Base-by-base conservation (phyloP, 2,797 vertebrate genomes). In the Sphenopsis melanotis region DNA sequence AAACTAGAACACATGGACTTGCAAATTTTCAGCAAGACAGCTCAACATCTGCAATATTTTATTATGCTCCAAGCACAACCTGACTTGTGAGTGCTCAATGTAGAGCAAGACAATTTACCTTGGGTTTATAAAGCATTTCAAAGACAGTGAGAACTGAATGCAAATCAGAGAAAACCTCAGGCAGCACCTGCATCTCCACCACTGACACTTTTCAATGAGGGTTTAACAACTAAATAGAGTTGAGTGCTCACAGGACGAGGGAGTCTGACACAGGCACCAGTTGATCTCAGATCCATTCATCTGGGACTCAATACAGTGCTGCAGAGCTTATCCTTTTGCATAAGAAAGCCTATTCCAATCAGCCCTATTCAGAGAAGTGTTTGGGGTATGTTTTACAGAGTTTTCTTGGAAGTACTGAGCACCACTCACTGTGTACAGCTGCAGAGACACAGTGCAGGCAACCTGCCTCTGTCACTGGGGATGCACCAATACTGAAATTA, bases 161-260 rank as follows among this genome's bases (percentile, higher is more conserved):
- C 6, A 53, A 77, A 55, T 27, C 36, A 80, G 19, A 79, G 47
- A 52, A 80, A 94, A 83, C 37, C 81, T 88, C 4, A 52, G 19
- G 93, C 87, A 95, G 92, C 94, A 96, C 92, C 92, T 94, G 94
- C 85, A 52, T 17, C 79, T 91, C 85, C 57, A 92, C 41, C 34
- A 15, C 70, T 61, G 78, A 39, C 55, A 55, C 52, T 89, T 61
- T 77, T 85, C 87, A 91, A 46, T 20, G 36, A 65, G 19, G 32
- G 63, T 85, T 95, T 91, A 91, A 50, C 71, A 83, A 53, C 49
- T 56, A 75, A 92, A 80, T 9, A 91, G 91, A 37, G 34, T 24
- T 2, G 5, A 78, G 82, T 3, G 64, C 87, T 82, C 12, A n/a
- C 19, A 44, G 89, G 61, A 42, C 12, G 12, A 5, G 1, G 29